Conservation (phyloP, 2,113 vertebrate genomes). For the Elgaria multicarinata region DNA sequence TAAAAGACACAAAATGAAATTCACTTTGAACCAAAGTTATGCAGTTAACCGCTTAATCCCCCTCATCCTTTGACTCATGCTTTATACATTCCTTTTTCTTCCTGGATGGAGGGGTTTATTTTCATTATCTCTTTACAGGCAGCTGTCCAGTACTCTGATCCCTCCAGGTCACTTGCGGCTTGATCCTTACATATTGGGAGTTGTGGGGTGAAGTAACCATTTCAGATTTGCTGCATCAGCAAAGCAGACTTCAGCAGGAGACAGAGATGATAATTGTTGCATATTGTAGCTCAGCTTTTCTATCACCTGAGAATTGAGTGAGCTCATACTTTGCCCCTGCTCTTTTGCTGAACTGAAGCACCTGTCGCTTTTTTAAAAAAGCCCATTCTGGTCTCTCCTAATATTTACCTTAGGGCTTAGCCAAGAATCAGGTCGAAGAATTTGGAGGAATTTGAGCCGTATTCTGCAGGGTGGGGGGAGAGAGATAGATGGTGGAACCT, state of each 20-base stretch:
- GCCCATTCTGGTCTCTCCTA: too few species aligned
- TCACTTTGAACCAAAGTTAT: constrained; percentile 40
- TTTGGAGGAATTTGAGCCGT: background rate
- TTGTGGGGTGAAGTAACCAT: background rate
- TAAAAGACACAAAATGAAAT: constrained; percentile 43
- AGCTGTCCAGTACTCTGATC: constrained; percentile 27
- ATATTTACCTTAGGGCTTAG: background rate
- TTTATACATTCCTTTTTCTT: constrained; percentile 37
- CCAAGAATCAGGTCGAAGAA: background rate
- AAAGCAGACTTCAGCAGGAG: background rate
- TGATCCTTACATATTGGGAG: background rate
- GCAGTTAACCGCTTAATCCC: constrained; percentile 33
- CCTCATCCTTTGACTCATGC: background rate
- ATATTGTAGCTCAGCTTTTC: background rate
- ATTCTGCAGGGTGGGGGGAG: too few species aligned
- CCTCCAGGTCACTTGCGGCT: constrained; percentile 44
- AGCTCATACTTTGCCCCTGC: background rate
- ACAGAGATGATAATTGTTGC: background rate
- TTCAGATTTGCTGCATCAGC: constrained; percentile 24
- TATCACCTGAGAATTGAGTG: background rate
- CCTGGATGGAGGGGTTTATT: constrained; percentile 18
- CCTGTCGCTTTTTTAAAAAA: background rate
- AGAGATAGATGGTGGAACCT: background rate
- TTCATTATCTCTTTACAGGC: constrained; percentile 26
- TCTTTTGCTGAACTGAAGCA: background rate